phyloP scores from a whole-genome alignment of 64 coral and sea anemone genomes.

The Montipora foliosa region DNA sequence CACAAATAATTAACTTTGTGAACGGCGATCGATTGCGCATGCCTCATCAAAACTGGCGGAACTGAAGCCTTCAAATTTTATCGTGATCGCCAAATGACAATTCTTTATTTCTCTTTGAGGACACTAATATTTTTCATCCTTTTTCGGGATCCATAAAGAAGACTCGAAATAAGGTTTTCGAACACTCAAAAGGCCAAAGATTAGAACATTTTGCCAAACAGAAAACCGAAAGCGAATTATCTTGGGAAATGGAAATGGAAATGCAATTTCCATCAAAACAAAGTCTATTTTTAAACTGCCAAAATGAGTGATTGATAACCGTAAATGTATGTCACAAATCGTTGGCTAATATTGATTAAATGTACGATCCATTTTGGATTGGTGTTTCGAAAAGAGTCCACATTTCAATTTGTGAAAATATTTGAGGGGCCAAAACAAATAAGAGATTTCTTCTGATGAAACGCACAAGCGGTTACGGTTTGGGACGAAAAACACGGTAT shows the following conservation, averaged over 20 bases:
- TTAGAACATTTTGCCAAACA: slow-evolving; percentile 42
- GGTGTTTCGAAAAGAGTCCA: neutral
- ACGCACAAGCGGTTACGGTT: neutral
- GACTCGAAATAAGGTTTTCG: neutral
- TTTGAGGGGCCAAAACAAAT: slow-evolving; percentile 41
- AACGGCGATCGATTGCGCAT: neutral
- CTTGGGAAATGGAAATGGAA: slow-evolving; percentile 3
- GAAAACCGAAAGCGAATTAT: neutral
- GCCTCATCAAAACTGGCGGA: neutral
- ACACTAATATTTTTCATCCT: neutral
- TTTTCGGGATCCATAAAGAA: neutral
- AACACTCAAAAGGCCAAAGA: neutral
- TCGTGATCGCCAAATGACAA: neutral
- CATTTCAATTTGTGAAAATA: slow-evolving; percentile 41
- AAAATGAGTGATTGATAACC: neutral
- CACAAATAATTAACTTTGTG: neutral
- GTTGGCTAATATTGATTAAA: neutral
- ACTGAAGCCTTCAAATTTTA: neutral
- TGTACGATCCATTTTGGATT: neutral
- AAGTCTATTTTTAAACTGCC: slow-evolving; percentile 20
- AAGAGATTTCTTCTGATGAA: neutral
- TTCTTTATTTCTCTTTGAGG: neutral
- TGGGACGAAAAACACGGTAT: neutral
- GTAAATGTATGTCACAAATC: slow-evolving; percentile 4
- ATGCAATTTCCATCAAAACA: slow-evolving; percentile 22